Base-by-base conservation (phyloP, 2,797 vertebrate genomes). In the Pantherophis vulpinus region DNA sequence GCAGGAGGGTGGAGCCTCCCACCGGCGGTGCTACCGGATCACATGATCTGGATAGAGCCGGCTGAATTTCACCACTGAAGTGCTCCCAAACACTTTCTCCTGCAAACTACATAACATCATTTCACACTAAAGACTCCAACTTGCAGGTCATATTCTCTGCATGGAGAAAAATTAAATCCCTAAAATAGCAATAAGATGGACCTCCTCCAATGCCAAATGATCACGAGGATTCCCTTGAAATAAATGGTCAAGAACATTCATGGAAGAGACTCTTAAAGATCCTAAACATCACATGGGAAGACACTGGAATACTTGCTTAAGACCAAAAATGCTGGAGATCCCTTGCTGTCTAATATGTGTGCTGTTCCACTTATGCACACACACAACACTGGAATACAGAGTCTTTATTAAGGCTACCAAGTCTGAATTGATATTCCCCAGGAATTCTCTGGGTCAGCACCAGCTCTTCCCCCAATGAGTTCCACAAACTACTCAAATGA, bases 11-110 rank as follows among this genome's bases (percentile, higher is more conserved):
- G 51, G 51, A 51, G 51, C 2, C 8, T 51, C 51, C 51, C 8
- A 9, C 51, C 1, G 8, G 51, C 8, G 7, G 1, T 51, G 51
- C 8, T 51, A 51, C 51, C 51, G 1, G 51, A 51, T 51, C 8
- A 9, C 1, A 0, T 0, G 51, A 51, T 51, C 51, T 9, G 1
- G 8, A 51, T 8, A 51, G 51, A 51, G 7, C 51, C 8, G 0
- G 7, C 51, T 51, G 51, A 51, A 51, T 51, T 51, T 51, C 1
- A 51, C 51, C 1, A 51, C 51, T 51, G 66, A 70, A 70, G 66
- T 8, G n/a, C 6, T 70, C 14, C n/a, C n/a, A 18, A 63, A 70
- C 6, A 16, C 14, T 70, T 70, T 70, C 29, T 70, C n/a, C n/a
- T 70, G n/a, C n/a, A 32, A 70, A 32, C 63, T 70, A n/a, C n/a